Evolutionary conservation across 2,113 vertebrate species (phyloP), one percentile per base, ranked within the genome.

Genomic region (Marmota flaviventris): DNA sequence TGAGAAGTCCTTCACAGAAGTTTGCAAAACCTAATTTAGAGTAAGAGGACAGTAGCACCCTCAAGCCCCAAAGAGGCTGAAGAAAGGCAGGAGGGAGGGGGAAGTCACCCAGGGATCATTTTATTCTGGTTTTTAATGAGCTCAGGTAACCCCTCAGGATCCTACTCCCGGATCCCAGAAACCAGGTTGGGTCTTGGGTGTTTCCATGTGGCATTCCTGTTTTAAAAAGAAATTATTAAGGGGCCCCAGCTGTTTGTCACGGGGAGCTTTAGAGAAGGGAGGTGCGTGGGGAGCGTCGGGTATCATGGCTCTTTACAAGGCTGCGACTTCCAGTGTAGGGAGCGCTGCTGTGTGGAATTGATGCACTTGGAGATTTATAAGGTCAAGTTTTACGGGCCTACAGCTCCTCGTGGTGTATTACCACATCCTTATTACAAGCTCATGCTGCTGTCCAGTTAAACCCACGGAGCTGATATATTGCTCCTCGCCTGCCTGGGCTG

Each of bases 361-460:
- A 99, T 99, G 99, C 99, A 98, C 97, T 22, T 51, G 82, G 98
- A 99, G 98, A 99, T 99, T 99, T 99, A 99, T 99, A 99, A 98
- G 98, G 99, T 98, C 98, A 99, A 92, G 98, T 98, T 99, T 99
- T 99, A 99, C 93, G 98, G 98, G 99, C 98, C 98, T 98, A 96
- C 98, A 97, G 98, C 98, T 98, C 98, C 98, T 98, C 98, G 97
- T 96, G 98, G 98, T 97, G 98, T 98, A 95, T 98, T 98, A 98
- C 99, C 98, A 98, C 98, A 98, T 98, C 98, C 99, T 98, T 98
- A 99, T 98, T 99, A 99, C 97, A 98, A 98, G 98, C 96, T 61
- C 98, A 97, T 95, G 98, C 99, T 98, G 98, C 99, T 98, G 98
- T 99, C 99, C 98, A 95, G 98, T 98, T 98, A 98, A 98, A 97